Base-by-base conservation (phyloP, 30 jellyfish, hydroid and myxozoan genomes). In the Sanderia malayensis region DNA sequence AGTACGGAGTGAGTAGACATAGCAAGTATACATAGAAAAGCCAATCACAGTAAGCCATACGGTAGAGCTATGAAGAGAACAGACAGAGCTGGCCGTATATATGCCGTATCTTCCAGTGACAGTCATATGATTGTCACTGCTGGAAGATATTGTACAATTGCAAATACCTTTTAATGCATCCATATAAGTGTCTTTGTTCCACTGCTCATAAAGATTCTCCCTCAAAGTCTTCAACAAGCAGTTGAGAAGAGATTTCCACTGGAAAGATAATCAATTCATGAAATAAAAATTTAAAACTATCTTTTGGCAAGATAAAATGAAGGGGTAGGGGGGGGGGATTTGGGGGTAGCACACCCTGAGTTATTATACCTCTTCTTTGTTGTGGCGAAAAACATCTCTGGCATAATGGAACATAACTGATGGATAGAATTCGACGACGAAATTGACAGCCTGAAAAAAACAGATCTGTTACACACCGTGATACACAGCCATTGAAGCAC, bases 321-420 rank as follows among this genome's bases (percentile, higher is more conserved):
- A n/a, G n/a, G n/a, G n/a, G n/a, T n/a, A n/a, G n/a, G n/a, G n/a
- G n/a, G n/a, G n/a, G n/a, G n/a, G n/a, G n/a, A n/a, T n/a, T n/a
- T n/a, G n/a, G n/a, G n/a, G n/a, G n/a, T n/a, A n/a, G n/a, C n/a
- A n/a, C n/a, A n/a, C n/a, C n/a, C n/a, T n/a, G n/a, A n/a, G n/a
- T n/a, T n/a, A n/a, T n/a, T n/a, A 3, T 73, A 87, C 96, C 86
- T 87, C 82, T 25, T 80, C 76, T 80, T 81, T 80, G 61, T 80
- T 71, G 69, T 37, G 24, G 0, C 37, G 82, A 46, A 87, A 87
- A 32, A 87, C 64, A 34, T 81, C 92, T 55, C 67, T 87, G 62
- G 93, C 97, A 63, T 74, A 81, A 20, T 70, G 88, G 0, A 82
- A 55, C 75, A 72, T 81, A 2, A 80, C 25, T 21, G 78, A 55